Percentiles rank a stretch among this genome's conserved stretches.
These are phyloP conservation scores for Pagetopsis macropterus DNA, from an alignment of 2,797 vertebrate genomes.

Conservation along the genomic window DNA sequence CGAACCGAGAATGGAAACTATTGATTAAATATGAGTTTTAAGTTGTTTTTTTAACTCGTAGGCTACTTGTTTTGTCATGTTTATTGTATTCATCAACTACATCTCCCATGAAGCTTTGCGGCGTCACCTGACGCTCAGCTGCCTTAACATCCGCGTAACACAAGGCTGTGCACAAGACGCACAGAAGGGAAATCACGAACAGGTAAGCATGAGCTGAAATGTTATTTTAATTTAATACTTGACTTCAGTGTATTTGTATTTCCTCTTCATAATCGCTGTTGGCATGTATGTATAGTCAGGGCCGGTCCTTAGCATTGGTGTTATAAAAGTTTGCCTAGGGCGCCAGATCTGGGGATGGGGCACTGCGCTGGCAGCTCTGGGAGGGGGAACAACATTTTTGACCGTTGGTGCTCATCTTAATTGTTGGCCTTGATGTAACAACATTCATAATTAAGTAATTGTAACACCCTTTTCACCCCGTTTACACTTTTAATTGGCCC, in stretches of 20 bases:
- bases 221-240: neutral
- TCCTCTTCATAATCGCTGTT: neutral
- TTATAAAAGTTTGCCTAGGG: too few relatives aligned
- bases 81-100: conserved; percentile 44
- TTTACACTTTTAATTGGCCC: too few relatives aligned
- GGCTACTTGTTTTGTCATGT: accelerated
- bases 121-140: conserved; percentile 30
- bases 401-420: too few relatives aligned
- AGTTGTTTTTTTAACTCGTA: neutral
- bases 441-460: too few relatives aligned
- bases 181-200: neutral
- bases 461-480: too few relatives aligned
- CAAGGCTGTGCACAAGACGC: accelerated
- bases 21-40: accelerated
- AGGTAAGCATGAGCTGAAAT: conserved; percentile 14
- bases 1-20: neutral
- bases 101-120: conserved; percentile 63
- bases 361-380: too few relatives aligned
- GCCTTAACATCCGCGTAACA: conserved; percentile 44
- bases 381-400: too few relatives aligned
- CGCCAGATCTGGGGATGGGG: too few relatives aligned
- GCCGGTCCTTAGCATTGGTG: too few relatives aligned
- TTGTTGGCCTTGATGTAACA: too few relatives aligned
- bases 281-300: accelerated
- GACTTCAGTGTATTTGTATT: neutral